A percentile compares a stretch with the other conserved stretches of the same genome.
phyloP scores from a whole-genome alignment of 2,888 invertebrate genomes.

The Conchocele bisecta region DNA sequence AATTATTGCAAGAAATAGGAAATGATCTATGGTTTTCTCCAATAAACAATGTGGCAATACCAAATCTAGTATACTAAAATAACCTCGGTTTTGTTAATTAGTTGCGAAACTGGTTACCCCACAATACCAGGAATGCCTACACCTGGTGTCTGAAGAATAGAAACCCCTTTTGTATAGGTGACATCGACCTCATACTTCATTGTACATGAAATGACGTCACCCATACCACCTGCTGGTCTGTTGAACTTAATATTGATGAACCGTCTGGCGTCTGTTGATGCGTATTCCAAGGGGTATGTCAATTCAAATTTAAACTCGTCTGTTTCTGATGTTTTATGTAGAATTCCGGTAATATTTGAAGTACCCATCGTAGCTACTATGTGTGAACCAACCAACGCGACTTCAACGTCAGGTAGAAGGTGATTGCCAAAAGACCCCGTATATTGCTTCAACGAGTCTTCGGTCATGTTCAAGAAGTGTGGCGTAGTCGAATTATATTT shows the following conservation, averaged over 20 bases:
- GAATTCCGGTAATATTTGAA: slow-evolving; percentile 19
- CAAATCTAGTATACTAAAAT: too few relatives aligned
- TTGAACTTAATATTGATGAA: too few relatives aligned
- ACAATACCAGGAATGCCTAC: too few relatives aligned
- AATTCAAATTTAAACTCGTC: slow-evolving; percentile 40
- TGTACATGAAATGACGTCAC: neutral
- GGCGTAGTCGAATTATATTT: neutral
- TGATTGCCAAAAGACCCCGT: slow-evolving; percentile 30
- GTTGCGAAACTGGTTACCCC: too few relatives aligned
- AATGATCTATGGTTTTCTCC: too few relatives aligned
- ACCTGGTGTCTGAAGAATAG: too few relatives aligned
- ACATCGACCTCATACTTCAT: slow-evolving; percentile 26
- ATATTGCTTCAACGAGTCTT: slow-evolving; percentile 16
- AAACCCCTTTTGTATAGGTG: slow-evolving; percentile 9
- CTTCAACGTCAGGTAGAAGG: slow-evolving; percentile 15
- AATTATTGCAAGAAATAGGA: too few relatives aligned
- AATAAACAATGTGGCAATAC: too few relatives aligned
- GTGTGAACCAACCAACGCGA: slow-evolving; percentile 1
- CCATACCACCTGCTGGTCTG: too few relatives aligned
- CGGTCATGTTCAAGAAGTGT: neutral
- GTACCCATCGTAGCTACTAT: too few relatives aligned
- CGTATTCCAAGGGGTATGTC: slow-evolving; percentile 31
- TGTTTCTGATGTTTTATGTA: slow-evolving; percentile 28
- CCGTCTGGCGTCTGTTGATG: neutral
- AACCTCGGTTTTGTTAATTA: too few relatives aligned